Conservation (phyloP, 2,113 vertebrate species). For the Gorsachius goisagi region DNA sequence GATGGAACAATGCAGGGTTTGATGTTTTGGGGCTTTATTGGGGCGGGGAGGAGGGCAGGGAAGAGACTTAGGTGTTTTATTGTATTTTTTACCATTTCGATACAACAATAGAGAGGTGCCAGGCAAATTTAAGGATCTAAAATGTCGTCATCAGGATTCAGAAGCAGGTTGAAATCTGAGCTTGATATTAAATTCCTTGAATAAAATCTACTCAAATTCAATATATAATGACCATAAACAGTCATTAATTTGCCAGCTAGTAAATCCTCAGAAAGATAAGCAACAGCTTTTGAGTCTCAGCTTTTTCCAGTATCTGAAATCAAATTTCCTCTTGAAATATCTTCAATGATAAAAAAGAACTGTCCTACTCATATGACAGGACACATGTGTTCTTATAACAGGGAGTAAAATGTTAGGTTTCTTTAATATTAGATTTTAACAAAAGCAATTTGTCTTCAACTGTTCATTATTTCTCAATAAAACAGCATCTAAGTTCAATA, state of each 20-base stretch:
- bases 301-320: background rate
- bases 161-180: background rate
- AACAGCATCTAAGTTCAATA: background rate
- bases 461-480: background rate
- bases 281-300: background rate
- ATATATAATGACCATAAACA: background rate
- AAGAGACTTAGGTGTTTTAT: background rate
- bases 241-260: background rate
- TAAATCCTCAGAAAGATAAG: background rate
- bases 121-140: background rate
- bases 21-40: background rate
- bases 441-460: background rate
- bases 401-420: background rate
- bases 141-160: background rate
- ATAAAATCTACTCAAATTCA: background rate
- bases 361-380: background rate
- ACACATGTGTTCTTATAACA: background rate
- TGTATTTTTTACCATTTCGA: background rate
- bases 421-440: background rate
- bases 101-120: background rate
- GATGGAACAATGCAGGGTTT: background rate
- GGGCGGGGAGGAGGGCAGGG: fast-evolving
- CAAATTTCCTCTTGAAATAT: background rate
- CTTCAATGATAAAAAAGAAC: background rate
- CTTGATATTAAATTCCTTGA: background rate